A percentile compares a stretch with the other conserved stretches of the same genome.
phyloP scores from a whole-genome alignment of 1,140 invertebrate species.

The Drosophila ogumai region DNA sequence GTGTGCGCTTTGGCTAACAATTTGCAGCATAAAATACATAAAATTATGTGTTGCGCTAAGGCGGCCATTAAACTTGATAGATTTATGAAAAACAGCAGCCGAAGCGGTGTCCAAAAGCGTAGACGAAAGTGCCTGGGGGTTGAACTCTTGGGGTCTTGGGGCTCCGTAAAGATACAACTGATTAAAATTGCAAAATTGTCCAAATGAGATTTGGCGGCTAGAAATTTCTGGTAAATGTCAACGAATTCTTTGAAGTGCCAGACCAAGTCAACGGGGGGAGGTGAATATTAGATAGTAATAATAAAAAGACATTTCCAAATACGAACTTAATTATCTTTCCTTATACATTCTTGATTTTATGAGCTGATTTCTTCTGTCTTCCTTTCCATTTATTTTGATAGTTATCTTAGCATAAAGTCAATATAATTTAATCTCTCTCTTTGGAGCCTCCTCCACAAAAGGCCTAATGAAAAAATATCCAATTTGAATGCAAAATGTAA shows the following conservation, averaged over 20 bases:
- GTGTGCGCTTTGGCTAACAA: slow-evolving; percentile 71
- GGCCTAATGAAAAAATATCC: slow-evolving; percentile 44
- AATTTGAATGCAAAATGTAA: slow-evolving; percentile 65
- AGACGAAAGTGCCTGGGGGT: not conserved
- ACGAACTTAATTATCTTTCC: no score
- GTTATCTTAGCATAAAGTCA: slow-evolving; percentile 13
- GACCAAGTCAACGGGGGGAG: not conserved
- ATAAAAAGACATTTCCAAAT: not conserved
- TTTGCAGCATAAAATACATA: slow-evolving; percentile 84
- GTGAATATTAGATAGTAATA: not conserved
- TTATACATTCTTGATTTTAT: no score
- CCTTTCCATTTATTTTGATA: not conserved
- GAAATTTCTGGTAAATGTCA: slow-evolving; percentile 13
- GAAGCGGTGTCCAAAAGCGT: slow-evolving; percentile 46
- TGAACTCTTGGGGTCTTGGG: slow-evolving; percentile 13
- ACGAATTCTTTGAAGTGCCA: not conserved
- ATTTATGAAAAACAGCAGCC: slow-evolving; percentile 78
- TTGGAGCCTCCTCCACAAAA: not conserved
- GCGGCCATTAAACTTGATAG: slow-evolving; percentile 85
- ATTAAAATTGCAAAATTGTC: slow-evolving; percentile 79
- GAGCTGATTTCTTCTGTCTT: no score
- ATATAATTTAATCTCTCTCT: slow-evolving; percentile 10
- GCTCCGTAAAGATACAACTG: slow-evolving; percentile 65
- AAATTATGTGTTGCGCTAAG: slow-evolving; percentile 84
- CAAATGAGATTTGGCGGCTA: slow-evolving; percentile 61